Percentiles rank a stretch among this genome's conserved stretches.
These are phyloP conservation scores for Lasioglossum zephyrum DNA, from an alignment of 2,888 invertebrate genomes.

Conservation along the genomic window DNA sequence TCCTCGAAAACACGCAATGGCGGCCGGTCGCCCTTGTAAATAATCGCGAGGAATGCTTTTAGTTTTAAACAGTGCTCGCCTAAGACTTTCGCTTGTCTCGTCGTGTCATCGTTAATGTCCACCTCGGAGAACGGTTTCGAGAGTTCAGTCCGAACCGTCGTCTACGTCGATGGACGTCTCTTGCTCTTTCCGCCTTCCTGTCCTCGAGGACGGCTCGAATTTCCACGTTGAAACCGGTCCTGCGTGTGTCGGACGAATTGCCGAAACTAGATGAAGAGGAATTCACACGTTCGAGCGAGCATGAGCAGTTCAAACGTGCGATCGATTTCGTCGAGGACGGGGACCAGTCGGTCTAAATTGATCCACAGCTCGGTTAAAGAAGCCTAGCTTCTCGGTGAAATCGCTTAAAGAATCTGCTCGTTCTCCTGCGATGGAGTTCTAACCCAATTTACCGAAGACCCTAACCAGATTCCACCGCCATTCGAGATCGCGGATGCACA, in stretches of 20 bases:
- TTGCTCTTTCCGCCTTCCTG: slow-evolving; percentile 1
- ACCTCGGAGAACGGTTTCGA: slow-evolving; percentile 48
- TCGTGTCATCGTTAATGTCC: slow-evolving; percentile 66
- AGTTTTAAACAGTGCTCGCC: slow-evolving; percentile 65
- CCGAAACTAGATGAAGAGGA: neutral
- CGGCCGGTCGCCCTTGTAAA: slow-evolving; percentile 71
- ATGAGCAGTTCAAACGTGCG: neutral
- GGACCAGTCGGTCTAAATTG: slow-evolving; percentile 31
- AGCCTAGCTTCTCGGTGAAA: neutral
- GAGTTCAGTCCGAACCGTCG: slow-evolving; percentile 51
- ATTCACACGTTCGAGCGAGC: neutral
- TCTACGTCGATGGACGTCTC: slow-evolving; percentile 52
- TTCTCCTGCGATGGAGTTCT: slow-evolving; percentile 48
- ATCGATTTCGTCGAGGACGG: slow-evolving; percentile 16
- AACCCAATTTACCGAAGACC: slow-evolving; percentile 72
- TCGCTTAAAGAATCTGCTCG: slow-evolving; percentile 32
- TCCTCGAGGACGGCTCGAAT: slow-evolving; percentile 23
- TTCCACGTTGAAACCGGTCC: neutral
- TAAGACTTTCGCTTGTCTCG: slow-evolving; percentile 44
- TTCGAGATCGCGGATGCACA: slow-evolving; percentile 38
- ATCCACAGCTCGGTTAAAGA: slow-evolving; percentile 13
- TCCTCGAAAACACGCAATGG: slow-evolving; percentile 59
- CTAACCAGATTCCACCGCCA: slow-evolving; percentile 71
- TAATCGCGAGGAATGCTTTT: slow-evolving; percentile 73
- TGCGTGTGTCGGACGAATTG: neutral